phyloP scores from a whole-genome alignment of 2,888 invertebrate genomes.

The Theretra japonica region DNA sequence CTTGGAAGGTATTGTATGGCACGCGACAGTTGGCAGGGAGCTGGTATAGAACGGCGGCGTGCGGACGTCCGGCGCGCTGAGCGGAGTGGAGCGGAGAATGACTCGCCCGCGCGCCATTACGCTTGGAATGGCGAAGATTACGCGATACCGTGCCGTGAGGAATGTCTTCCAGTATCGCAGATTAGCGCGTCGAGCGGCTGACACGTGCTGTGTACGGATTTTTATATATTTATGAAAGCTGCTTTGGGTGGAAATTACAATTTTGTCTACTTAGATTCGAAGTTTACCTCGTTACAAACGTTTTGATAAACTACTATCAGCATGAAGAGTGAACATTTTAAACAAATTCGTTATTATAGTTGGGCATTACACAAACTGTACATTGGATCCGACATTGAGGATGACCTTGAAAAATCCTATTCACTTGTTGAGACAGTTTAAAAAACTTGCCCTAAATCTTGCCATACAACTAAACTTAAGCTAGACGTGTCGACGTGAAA shows the following conservation, averaged over 20 bases:
- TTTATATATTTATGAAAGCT: constrained; percentile 27
- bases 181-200: constrained; percentile 35
- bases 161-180: constrained; percentile 42
- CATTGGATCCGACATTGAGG: no score
- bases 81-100: constrained; percentile 50
- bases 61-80: constrained; percentile 69
- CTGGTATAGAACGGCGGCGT: constrained; percentile 45
- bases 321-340: no score
- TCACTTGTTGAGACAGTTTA: no score
- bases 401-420: no score
- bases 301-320: no score
- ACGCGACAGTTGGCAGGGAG: constrained; percentile 56
- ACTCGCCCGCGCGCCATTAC: constrained; percentile 62
- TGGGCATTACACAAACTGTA: no score
- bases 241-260: background rate
- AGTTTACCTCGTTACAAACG: no score
- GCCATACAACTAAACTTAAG: no score
- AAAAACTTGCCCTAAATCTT: no score
- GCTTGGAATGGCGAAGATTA: constrained; percentile 61
- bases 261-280: no score
- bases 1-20: constrained; percentile 65
- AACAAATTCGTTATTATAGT: no score
- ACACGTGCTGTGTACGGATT: constrained; percentile 28
- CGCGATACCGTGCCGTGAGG: constrained; percentile 55
- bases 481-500: no score